Evolutionary conservation across 2,113 vertebrate species (phyloP).

Genomic region (Tympanuchus pallidicinctus): DNA sequence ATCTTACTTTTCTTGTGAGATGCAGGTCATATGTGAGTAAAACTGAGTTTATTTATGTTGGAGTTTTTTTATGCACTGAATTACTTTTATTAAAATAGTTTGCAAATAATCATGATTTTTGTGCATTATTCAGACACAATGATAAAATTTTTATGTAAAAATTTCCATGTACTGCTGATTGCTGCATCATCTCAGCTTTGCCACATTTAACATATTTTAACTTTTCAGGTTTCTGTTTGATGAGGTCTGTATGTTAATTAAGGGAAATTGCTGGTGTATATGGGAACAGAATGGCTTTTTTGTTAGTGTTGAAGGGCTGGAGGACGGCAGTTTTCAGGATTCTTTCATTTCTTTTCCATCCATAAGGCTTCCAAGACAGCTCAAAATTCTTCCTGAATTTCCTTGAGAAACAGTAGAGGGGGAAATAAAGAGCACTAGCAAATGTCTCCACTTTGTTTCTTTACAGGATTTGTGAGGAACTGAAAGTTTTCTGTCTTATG

Average conservation of each 20-base stretch:
- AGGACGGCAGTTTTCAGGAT: background rate
- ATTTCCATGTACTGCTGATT: background rate
- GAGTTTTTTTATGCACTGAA: background rate
- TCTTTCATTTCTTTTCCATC: background rate
- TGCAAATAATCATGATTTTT: background rate
- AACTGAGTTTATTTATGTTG: background rate
- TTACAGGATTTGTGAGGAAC: background rate
- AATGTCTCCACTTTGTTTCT: background rate
- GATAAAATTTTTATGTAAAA: background rate
- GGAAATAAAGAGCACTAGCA: background rate
- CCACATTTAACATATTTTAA: background rate
- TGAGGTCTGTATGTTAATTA: background rate
- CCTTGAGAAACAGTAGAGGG: background rate
- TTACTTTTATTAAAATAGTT: background rate
- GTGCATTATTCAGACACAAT: background rate
- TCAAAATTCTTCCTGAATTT: background rate
- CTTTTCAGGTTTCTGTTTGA: background rate
- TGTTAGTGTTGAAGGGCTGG: fast-evolving
- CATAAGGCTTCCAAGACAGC: background rate
- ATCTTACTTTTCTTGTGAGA: background rate
- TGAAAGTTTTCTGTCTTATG: background rate
- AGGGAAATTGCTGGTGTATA: background rate
- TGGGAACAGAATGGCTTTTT: background rate
- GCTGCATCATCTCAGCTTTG: fast-evolving
- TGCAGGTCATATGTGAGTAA: background rate